Evolutionary conservation across 2,113 vertebrate species (phyloP), one percentile per base, ranked within the genome.

Genomic region (Sitta europaea): DNA sequence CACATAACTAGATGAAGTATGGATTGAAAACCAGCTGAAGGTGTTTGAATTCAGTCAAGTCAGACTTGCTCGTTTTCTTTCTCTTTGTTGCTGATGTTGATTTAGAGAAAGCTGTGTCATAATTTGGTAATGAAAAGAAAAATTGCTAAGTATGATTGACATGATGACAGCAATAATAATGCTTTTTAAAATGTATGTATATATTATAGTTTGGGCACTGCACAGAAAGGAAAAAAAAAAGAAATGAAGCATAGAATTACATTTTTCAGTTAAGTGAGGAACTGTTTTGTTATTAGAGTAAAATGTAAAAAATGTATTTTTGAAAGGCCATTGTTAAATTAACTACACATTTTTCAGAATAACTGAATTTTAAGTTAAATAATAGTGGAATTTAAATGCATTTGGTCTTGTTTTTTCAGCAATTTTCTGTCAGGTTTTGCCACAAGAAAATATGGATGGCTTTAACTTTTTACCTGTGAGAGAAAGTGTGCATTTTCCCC

Each of bases 301-400:
- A 95, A 76, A 80, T 47, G 29, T 27, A 78, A 74, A 8, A 86
- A 89, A 63, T 74, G 21, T 24, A 6, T 1, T 36, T 88, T 94
- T 71, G 50, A 80, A 91, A 82, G 86, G 63, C 22, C 38, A 74
- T 38, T 65, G 47, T 78, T 94, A 76, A 72, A 42, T 25, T 90
- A 96, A 94, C n/a, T 45, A 70, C 96, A 71, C 8, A 11, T 54
- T 86, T 94, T 95, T 93, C 74, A 84, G 31, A 15, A 67, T 40
- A 84, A 48, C 12, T 63, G 43, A 71, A 89, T 67, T 59, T 85
- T 38, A 87, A 77, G 14, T 92, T 89, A 74, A 11, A 51, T 86
- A 94, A 75, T 75, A 79, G 82, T 57, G 55, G 67, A 86, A 76
- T 92, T 65, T 55, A 61, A 82, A 88, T 79, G 11, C 18, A 61